These are phyloP conservation scores for Alloplasta piceator DNA, from an alignment of 2,888 invertebrate genomes.

Conservation along the genomic window DNA sequence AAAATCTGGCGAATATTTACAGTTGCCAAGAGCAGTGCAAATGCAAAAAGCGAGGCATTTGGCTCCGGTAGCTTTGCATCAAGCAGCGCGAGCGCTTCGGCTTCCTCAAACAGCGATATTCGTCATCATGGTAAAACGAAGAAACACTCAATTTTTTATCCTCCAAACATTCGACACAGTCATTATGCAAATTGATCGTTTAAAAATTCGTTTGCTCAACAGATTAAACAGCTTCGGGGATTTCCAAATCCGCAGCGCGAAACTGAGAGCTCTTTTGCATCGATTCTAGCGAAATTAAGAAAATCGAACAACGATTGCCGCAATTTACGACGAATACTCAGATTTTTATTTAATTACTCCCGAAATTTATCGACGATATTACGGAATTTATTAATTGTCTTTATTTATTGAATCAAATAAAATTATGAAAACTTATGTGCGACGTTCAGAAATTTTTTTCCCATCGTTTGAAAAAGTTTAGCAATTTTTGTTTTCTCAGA, in stretches of 20 bases:
- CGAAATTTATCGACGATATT: background rate
- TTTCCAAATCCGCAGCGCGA: conserved; percentile 30
- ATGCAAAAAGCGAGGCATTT: conserved; percentile 50
- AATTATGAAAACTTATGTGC: background rate
- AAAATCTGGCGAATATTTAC: background rate
- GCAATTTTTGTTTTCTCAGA: background rate
- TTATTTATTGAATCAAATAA: background rate
- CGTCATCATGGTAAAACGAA: conserved; percentile 25
- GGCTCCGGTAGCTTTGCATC: conserved; percentile 14
- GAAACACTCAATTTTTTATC: background rate
- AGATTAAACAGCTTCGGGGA: conserved; percentile 3
- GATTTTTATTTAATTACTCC: background rate
- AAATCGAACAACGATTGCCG: background rate
- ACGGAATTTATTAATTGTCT: background rate
- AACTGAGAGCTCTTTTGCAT: no score
- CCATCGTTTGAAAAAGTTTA: background rate
- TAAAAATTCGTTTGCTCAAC: background rate
- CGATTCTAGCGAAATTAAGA: background rate
- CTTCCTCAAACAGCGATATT: conserved; percentile 46
- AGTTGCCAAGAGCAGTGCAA: conserved; percentile 47
- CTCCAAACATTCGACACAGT: background rate
- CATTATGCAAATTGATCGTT: background rate
- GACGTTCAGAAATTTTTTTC: background rate
- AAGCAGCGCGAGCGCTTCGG: conserved; percentile 50
- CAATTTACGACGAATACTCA: conserved; percentile 7